Base-by-base conservation (phyloP, 2,113 vertebrate genomes). In the Gymnogyps californianus region DNA sequence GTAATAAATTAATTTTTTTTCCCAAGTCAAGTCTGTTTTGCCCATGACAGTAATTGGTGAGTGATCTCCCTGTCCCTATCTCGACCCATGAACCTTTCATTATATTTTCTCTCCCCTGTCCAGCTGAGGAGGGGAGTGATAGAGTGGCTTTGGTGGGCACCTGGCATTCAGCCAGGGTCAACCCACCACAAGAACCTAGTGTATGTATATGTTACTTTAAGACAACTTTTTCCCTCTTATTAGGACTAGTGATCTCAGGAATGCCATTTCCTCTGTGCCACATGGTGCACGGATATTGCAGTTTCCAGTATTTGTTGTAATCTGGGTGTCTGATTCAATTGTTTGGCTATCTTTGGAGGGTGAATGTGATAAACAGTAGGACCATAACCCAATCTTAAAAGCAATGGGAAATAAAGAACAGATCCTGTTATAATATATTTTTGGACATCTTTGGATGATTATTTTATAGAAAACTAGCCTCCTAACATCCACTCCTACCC, bases 301-400 rank as follows among this genome's bases (percentile, higher is more conserved):
- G 78, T 93, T 94, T 91, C 89, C 49, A 83, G 77, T 74, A 77
- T 96, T 96, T 93, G 91, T 94, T 83, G 87, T 91, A 95, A 94
- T 93, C 66, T 87, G 24, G 58, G 55, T 94, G 59, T 80, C 78
- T 97, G 89, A 97, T 97, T 97, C 93, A 95, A 97, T 97, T 97
- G 87, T 52, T 93, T 90, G 91, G 62, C 89, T 97, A 90, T 96
- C 94, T 96, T 97, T 94, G 91, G 82, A 95, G 70, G 36, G 51
- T 77, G 89, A 96, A 97, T 97, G 95, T 90, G 96, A 97, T 96
- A 97, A 94, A 93, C 84, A 86, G 32, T 74, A 83, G 51, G 89
- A 91, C 67, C 75, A 86, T 96, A 96, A 97, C 94, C 70, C 91
- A 97, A 95, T 96, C 91, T 95, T 93, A 74, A 96, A 97, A 91